Percentiles rank a stretch among this genome's conserved stretches.
Conservation (phyloP, 2,888 invertebrate genomes). For the Gortyna flavago region DNA sequence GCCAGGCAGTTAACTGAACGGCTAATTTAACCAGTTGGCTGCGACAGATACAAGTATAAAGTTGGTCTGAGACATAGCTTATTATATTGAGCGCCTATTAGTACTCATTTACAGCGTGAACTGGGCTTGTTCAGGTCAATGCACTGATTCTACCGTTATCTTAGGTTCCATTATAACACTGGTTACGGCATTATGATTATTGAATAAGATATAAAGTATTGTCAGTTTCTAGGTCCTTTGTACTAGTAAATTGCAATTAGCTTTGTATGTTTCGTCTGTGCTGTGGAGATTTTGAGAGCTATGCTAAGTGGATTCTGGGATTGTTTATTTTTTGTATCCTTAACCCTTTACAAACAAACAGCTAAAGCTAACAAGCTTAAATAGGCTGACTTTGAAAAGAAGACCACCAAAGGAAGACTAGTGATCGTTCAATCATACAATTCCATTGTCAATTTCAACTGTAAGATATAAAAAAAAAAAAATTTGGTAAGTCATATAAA, state of each 20-base stretch:
- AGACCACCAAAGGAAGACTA: background rate
- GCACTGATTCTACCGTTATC: conserved; percentile 82
- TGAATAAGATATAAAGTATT: conserved; percentile 46
- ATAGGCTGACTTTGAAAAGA: background rate
- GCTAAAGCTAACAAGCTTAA: background rate
- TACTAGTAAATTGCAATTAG: conserved; percentile 13
- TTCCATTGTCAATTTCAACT: background rate
- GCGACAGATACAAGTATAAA: conserved; percentile 59
- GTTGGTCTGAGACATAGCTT: conserved; percentile 64
- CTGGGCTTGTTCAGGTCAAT: conserved; percentile 72
- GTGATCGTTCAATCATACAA: background rate
- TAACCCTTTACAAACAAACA: background rate
- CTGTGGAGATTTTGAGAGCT: conserved; percentile 3
- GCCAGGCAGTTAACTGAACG: too few species aligned
- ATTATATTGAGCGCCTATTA: conserved; percentile 80
- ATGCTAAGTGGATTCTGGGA: background rate
- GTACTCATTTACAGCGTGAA: conserved; percentile 80
- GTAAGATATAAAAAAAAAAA: too few species aligned
- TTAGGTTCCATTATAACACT: conserved; percentile 72
- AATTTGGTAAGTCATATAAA: background rate
- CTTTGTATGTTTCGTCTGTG: conserved; percentile 19
- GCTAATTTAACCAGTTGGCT: too few species aligned
- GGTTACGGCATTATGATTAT: conserved; percentile 54
- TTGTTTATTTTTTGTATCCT: background rate
- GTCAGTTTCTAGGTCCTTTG: conserved; percentile 30